Evolutionary conservation across 1,140 invertebrate species (phyloP).

Genomic region (Drosophila tristis): DNA sequence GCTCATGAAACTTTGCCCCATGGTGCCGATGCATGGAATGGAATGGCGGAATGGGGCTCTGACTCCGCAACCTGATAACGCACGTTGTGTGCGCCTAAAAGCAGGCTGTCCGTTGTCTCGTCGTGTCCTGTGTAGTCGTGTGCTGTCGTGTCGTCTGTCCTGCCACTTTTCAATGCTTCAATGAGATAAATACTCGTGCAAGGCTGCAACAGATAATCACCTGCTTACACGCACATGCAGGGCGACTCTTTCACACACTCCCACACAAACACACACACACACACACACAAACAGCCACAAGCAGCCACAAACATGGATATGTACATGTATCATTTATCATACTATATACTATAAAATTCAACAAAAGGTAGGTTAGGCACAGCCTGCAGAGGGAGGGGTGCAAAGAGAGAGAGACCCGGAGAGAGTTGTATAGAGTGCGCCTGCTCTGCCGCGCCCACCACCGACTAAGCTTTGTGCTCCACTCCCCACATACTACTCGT

Average conservation of each 20-base stretch:
- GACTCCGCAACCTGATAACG: constrained; percentile 21
- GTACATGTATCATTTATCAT: constrained; percentile 46
- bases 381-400: constrained; percentile 38
- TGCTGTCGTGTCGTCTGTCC: background rate
- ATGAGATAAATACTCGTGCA: constrained; percentile 69
- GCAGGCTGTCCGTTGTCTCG: constrained; percentile 6
- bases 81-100: constrained; percentile 34
- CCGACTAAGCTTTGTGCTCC: constrained; percentile 23
- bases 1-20: too few relatives aligned
- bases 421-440: constrained; percentile 51
- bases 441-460: constrained; percentile 76
- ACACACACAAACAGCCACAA: background rate
- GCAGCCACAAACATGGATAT: constrained; percentile 8
- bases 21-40: background rate
- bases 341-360: constrained; percentile 72
- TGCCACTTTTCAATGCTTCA: constrained; percentile 60
- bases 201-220: constrained; percentile 80
- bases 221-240: constrained; percentile 71
- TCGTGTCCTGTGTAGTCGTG: too few relatives aligned
- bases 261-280: constrained; percentile 2
- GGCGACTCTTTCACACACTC: constrained; percentile 22
- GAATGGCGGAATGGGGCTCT: background rate
- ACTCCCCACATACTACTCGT: constrained; percentile 9
- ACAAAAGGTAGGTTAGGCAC: constrained; percentile 81
- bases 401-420: constrained; percentile 5